Conservation (phyloP, 2,888 invertebrate species). For the Amphipoea oculea region DNA sequence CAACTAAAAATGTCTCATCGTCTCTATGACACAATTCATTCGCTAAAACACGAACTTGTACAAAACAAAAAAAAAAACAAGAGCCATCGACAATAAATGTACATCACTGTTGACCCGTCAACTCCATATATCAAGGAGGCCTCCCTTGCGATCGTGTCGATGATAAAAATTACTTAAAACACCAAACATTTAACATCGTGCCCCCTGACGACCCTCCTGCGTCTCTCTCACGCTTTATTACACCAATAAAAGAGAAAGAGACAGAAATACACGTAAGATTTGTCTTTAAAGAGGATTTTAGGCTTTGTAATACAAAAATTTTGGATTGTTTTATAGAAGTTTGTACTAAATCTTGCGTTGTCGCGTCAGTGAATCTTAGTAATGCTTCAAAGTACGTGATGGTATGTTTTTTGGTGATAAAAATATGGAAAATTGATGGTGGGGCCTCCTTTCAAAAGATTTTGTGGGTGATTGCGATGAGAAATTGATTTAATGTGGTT, state of each 20-base stretch:
- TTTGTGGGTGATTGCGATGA: slow-evolving; percentile 71
- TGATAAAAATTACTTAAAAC: slow-evolving; percentile 91
- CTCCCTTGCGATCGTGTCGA: slow-evolving; percentile 88
- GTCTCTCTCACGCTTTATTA: slow-evolving; percentile 74
- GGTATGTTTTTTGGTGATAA: slow-evolving; percentile 80
- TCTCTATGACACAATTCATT: slow-evolving; percentile 48
- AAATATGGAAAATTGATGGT: slow-evolving; percentile 83
- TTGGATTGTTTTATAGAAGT: slow-evolving; percentile 69
- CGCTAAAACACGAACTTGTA: slow-evolving; percentile 43
- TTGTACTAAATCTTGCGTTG: slow-evolving; percentile 83
- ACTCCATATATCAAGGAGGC: slow-evolving; percentile 86
- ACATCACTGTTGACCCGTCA: slow-evolving; percentile 83
- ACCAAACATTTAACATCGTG: slow-evolving; percentile 88
- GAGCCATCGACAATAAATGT: slow-evolving; percentile 72
- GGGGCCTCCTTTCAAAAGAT: slow-evolving; percentile 68
- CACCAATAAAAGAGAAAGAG: slow-evolving; percentile 58
- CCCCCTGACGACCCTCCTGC: slow-evolving; percentile 76
- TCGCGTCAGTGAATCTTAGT: slow-evolving; percentile 80
- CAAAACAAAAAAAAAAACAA: slow-evolving; percentile 35
- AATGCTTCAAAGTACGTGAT: slow-evolving; percentile 82
- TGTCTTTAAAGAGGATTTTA: slow-evolving; percentile 69
- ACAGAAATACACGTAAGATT: slow-evolving; percentile 65
- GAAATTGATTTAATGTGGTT: slow-evolving; percentile 74
- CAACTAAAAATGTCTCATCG: slow-evolving; percentile 11
- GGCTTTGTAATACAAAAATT: slow-evolving; percentile 69